Conservation (phyloP, 1,140 invertebrate species). For the Drosophila orosa region DNA sequence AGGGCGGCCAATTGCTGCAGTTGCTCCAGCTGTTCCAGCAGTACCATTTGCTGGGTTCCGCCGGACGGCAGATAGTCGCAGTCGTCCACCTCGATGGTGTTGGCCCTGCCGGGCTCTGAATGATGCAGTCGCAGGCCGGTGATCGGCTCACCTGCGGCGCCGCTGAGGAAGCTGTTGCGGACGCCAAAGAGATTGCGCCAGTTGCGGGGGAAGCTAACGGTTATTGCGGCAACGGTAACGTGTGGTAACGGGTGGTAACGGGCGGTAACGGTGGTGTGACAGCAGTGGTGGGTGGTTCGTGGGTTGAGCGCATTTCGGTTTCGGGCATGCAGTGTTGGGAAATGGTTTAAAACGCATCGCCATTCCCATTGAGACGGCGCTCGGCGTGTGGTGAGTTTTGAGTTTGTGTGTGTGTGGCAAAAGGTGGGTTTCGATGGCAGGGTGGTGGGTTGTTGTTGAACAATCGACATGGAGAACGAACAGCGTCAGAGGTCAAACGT, state of each 20-base stretch:
- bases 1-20: slow-evolving; percentile 74
- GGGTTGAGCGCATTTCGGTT: slow-evolving; percentile 9
- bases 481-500: slow-evolving; percentile 51
- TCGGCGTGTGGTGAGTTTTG: slow-evolving; percentile 29
- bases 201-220: slow-evolving; percentile 74
- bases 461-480: slow-evolving; percentile 28
- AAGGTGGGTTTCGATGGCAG: slow-evolving; percentile 10
- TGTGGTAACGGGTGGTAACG: slow-evolving; percentile 22
- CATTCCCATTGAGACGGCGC: slow-evolving; percentile 21
- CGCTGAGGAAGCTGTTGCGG: slow-evolving; percentile 50
- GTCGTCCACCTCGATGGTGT: slow-evolving; percentile 82
- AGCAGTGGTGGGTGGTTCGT: slow-evolving; percentile 19
- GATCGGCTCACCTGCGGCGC: slow-evolving; percentile 47
- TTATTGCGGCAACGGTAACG: slow-evolving; percentile 58
- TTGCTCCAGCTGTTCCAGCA: slow-evolving; percentile 79
- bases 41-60: slow-evolving; percentile 68
- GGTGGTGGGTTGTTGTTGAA: slow-evolving; percentile 12
- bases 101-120: slow-evolving; percentile 70
- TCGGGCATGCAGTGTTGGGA: slow-evolving; percentile 27
- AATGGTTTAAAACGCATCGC: background rate
- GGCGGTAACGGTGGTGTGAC: slow-evolving; percentile 19
- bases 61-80: slow-evolving; percentile 71
- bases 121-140: slow-evolving; percentile 60
- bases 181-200: slow-evolving; percentile 76
- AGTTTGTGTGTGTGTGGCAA: background rate